Evolutionary conservation across 2,797 vertebrate species (phyloP).

Genomic region (Xerus rutilus): DNA sequence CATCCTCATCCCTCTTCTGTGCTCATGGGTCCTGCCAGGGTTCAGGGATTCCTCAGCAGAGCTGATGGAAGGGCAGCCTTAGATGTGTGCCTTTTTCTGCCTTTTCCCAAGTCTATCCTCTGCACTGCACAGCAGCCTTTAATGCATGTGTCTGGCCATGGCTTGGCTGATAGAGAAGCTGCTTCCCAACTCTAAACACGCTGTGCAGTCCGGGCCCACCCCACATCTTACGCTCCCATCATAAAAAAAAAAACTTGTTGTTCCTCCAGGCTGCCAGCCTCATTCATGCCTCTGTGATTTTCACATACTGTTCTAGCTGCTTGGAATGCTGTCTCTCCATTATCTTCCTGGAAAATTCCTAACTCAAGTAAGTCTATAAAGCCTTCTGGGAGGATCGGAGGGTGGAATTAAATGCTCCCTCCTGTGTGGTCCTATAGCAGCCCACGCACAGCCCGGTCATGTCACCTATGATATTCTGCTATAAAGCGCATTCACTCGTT

Average conservation of each 20-base stretch:
- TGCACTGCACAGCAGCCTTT: not conserved
- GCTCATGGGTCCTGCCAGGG: not conserved
- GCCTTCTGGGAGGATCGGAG: not conserved
- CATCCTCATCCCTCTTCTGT: not conserved
- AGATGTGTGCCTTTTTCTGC: accelerated
- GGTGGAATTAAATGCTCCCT: not conserved
- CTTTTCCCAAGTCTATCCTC: too few species aligned
- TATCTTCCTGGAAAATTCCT: conserved; percentile 5
- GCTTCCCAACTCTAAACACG: not conserved
- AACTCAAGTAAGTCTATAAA: not conserved
- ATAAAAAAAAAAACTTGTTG: not conserved
- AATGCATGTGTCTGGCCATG: accelerated
- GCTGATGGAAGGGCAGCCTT: accelerated
- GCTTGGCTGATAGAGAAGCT: accelerated
- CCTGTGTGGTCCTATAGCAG: not conserved
- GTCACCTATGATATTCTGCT: not conserved
- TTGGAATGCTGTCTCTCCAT: not conserved
- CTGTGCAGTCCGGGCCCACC: not conserved
- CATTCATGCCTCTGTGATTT: not conserved
- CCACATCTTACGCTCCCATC: accelerated
- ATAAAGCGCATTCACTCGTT: not conserved
- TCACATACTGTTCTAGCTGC: not conserved
- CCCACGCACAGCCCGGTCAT: not conserved
- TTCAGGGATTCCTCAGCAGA: not conserved
- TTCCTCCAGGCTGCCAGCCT: not conserved